These are phyloP conservation scores for Microcebus lehilahytsara DNA, from an alignment of 2,113 vertebrate genomes.

Conservation along the genomic window DNA sequence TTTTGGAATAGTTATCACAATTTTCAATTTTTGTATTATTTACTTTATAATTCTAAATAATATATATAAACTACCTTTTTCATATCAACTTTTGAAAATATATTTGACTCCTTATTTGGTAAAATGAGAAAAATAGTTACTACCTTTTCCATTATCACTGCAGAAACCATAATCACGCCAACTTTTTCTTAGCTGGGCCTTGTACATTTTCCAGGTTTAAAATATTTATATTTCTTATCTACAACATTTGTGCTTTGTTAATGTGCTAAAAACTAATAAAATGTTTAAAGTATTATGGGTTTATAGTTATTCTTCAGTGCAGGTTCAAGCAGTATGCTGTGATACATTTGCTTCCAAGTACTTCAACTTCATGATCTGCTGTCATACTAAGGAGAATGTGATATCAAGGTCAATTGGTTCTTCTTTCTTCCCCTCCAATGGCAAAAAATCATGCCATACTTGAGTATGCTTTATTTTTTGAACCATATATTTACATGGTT, in stretches of 20 bases:
- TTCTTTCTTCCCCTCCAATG: background rate
- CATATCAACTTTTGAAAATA: conserved; percentile 7
- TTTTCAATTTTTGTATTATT: conserved; percentile 14
- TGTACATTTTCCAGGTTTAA: background rate
- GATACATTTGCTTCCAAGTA: background rate
- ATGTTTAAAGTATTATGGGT: background rate
- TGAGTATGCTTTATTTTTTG: background rate
- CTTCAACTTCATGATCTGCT: background rate
- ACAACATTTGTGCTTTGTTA: background rate
- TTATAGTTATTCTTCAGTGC: background rate
- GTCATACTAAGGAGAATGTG: background rate
- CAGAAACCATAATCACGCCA: background rate
- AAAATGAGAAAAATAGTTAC: background rate
- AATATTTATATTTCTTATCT: background rate
- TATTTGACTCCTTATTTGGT: background rate
- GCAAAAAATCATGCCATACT: background rate
- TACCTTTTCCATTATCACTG: background rate
- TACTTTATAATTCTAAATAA: conserved; percentile 17
- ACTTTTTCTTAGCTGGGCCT: background rate
- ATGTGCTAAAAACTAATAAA: background rate
- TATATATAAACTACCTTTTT: background rate
- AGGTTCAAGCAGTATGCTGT: background rate
- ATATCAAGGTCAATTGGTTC: background rate
- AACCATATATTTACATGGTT: background rate
- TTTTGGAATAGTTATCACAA: background rate